Conservation (phyloP, 1,140 invertebrate genomes). For the Leptopilina clavipes region DNA sequence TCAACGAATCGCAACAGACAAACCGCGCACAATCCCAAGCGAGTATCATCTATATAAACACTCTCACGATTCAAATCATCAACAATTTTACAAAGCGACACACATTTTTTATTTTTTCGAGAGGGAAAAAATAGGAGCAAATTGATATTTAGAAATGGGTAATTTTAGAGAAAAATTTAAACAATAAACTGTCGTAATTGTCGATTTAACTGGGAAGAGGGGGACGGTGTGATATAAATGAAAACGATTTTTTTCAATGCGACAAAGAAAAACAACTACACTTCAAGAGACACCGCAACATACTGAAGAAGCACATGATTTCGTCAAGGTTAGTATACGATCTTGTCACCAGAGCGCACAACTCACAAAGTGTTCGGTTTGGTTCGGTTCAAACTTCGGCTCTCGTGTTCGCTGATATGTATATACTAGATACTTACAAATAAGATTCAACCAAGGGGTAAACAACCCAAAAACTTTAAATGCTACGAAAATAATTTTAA, state of each 20-base stretch:
- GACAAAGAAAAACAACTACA: constrained; percentile 40
- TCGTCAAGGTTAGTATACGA: constrained; percentile 46
- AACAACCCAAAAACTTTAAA: too few relatives aligned
- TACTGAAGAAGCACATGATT: constrained; percentile 66
- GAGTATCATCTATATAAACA: constrained; percentile 1
- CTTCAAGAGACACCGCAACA: constrained; percentile 60
- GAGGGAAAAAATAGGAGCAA: too few relatives aligned
- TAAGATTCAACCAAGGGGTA: too few relatives aligned
- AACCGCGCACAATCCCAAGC: constrained; percentile 28
- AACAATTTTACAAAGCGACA: not conserved
- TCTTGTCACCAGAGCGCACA: constrained; percentile 50
- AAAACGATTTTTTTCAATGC: constrained; percentile 1
- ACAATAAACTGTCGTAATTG: not conserved
- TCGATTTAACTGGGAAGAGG: not conserved
- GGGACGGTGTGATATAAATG: too few relatives aligned
- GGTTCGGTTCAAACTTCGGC: constrained; percentile 7
- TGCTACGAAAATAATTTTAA: too few relatives aligned
- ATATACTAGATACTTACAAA: too few relatives aligned
- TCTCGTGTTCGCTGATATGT: too few relatives aligned
- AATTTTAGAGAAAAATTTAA: too few relatives aligned
- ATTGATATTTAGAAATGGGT: too few relatives aligned
- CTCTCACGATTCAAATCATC: not conserved
- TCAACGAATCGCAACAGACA: constrained; percentile 11
- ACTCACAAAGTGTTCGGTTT: constrained; percentile 42
- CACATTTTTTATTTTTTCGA: too few relatives aligned